Percentiles rank a stretch among this genome's conserved stretches.
phyloP scores from a whole-genome alignment of 2,113 vertebrate genomes.

The human (Homo sapiens) region DNA sequence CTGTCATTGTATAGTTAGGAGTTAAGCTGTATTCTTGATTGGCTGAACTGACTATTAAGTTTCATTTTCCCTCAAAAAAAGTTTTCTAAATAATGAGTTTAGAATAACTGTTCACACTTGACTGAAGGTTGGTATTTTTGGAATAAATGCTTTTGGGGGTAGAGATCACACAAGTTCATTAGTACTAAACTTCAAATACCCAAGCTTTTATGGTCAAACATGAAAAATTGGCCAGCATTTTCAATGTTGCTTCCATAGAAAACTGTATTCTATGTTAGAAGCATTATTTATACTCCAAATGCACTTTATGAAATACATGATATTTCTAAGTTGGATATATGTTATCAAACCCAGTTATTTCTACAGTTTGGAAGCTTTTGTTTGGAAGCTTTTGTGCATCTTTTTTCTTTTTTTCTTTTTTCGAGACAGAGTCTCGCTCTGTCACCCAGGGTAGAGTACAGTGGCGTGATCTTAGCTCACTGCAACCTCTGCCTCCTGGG shows the following conservation, averaged over 20 bases:
- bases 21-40: background rate
- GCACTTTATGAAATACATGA: background rate
- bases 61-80: background rate
- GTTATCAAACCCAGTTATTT: background rate
- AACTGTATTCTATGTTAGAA: background rate
- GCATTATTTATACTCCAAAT: background rate
- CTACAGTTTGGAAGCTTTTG: background rate
- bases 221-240: background rate
- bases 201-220: background rate
- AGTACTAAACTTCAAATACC: background rate
- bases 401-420: too few species aligned
- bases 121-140: background rate
- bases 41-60: background rate
- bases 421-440: too few species aligned
- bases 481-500: too few species aligned
- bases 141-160: background rate
- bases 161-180: background rate
- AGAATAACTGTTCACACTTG: background rate
- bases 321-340: background rate
- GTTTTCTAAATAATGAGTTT: background rate
- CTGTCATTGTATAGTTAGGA: background rate
- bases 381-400: background rate
- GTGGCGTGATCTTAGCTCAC: too few species aligned
- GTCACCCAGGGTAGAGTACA: too few species aligned
- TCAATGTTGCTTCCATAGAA: background rate